phyloP scores from a whole-genome alignment of 2,888 invertebrate species.

The Lasioglossum villosulum region DNA sequence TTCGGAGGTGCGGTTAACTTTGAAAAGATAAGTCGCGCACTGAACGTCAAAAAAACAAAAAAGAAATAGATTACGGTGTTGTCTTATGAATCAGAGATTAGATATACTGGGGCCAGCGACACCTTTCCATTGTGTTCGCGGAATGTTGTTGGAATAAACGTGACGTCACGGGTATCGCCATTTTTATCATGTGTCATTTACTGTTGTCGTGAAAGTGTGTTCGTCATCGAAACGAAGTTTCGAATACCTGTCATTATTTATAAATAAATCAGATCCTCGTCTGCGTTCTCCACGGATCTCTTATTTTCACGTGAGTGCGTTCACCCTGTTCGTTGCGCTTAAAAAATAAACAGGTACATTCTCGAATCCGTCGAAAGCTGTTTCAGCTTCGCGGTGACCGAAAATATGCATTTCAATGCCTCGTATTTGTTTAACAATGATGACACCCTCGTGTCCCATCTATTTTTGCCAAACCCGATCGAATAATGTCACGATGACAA shows the following conservation, averaged over 20 bases:
- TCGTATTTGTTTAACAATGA: not conserved
- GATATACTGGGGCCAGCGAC: not conserved
- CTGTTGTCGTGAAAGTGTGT: constrained; percentile 58
- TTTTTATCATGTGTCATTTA: constrained; percentile 65
- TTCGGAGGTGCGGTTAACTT: not conserved
- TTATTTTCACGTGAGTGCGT: constrained; percentile 41
- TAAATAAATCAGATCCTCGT: constrained; percentile 2
- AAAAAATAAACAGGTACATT: not conserved
- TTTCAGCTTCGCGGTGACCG: constrained; percentile 18
- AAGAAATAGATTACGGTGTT: not conserved
- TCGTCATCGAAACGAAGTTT: constrained; percentile 58
- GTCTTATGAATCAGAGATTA: constrained; percentile 7
- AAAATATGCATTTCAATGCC: constrained; percentile 26
- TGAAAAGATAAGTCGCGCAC: not conserved
- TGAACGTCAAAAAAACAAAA: not conserved
- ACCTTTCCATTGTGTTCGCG: not conserved
- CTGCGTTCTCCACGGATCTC: constrained; percentile 9
- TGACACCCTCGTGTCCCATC: not conserved
- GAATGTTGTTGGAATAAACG: constrained; percentile 34
- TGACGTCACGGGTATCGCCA: constrained; percentile 71
- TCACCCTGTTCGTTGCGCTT: not conserved
- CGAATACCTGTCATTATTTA: constrained; percentile 54
- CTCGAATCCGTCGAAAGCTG: not conserved
- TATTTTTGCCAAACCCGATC: not conserved
- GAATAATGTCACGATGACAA: not conserved